These are phyloP conservation scores for Leucoraja ocellata DNA, from an alignment of 2,797 vertebrate species.

Conservation along the genomic window DNA sequence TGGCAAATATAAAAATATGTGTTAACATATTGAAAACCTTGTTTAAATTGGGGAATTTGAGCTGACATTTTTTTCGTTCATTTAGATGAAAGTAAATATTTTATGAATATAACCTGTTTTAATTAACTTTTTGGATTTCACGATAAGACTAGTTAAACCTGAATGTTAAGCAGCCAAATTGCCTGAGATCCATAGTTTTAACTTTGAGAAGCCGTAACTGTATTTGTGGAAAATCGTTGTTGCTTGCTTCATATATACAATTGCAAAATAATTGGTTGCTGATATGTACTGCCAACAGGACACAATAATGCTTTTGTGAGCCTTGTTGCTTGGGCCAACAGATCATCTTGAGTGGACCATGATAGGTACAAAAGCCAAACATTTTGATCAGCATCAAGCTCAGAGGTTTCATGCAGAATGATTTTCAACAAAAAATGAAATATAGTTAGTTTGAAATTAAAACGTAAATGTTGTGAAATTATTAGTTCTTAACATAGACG, in stretches of 20 bases:
- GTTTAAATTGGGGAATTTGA: not conserved
- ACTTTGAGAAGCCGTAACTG: slow-evolving; percentile 49
- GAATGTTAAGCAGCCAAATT: slow-evolving; percentile 43
- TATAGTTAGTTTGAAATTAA: not conserved
- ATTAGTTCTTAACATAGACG: no score
- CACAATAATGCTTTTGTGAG: slow-evolving; percentile 49
- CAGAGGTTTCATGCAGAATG: not conserved
- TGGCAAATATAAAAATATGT: not conserved
- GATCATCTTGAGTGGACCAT: not conserved
- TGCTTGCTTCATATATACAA: slow-evolving; percentile 16
- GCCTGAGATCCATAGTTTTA: slow-evolving; percentile 64
- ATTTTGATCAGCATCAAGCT: not conserved
- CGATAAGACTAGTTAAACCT: not conserved
- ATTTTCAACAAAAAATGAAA: not conserved
- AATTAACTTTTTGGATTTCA: not conserved
- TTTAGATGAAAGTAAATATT: not conserved
- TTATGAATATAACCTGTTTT: not conserved
- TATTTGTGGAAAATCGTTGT: slow-evolving; percentile 36
- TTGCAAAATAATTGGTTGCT: not conserved
- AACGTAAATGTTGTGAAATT: not conserved
- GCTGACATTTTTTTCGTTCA: not conserved
- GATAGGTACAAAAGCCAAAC: not conserved
- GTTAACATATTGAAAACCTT: not conserved
- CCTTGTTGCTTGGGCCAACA: not conserved
- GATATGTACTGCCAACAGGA: slow-evolving; percentile 40